These are phyloP conservation scores for Apogon hyalosoma DNA, from an alignment of 2,797 vertebrate species.

Conservation along the genomic window DNA sequence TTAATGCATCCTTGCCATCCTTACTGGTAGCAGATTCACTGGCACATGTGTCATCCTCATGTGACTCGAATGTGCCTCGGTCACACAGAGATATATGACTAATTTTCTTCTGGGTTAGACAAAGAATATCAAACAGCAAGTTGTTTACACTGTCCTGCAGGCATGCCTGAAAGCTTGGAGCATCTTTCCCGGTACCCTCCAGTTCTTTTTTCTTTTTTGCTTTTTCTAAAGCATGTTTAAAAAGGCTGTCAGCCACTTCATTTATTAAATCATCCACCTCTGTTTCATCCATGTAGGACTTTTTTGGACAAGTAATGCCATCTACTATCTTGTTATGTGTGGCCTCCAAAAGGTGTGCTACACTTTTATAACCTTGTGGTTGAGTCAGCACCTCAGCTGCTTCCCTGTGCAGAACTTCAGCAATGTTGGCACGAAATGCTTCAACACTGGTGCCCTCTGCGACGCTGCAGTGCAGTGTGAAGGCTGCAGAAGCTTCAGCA, in stretches of 20 bases:
- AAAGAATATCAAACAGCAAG: constrained; percentile 90
- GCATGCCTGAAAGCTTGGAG: constrained; percentile 77
- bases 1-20: constrained; percentile 66
- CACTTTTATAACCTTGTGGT: constrained; percentile 84
- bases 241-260: constrained; percentile 89
- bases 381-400: constrained; percentile 87
- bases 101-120: constrained; percentile 92
- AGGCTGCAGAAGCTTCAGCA: constrained; percentile 85
- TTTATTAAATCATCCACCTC: constrained; percentile 88
- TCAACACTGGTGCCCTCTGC: constrained; percentile 86
- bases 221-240: constrained; percentile 91
- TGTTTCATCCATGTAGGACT: constrained; percentile 79
- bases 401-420: constrained; percentile 90
- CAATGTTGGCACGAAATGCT: constrained; percentile 87
- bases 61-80: constrained; percentile 73
- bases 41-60: constrained; percentile 62
- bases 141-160: constrained; percentile 88
- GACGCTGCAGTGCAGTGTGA: constrained; percentile 85
- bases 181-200: constrained; percentile 74
- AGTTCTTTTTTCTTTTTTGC: constrained; percentile 85
- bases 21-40: constrained; percentile 63
- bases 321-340: constrained; percentile 89
- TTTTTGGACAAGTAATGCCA: constrained; percentile 85
- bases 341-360: constrained; percentile 89
- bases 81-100: constrained; percentile 81